These are phyloP conservation scores for Parazoanthus swiftii DNA, from an alignment of 92 coral and sea anemone genomes.

Conservation along the genomic window DNA sequence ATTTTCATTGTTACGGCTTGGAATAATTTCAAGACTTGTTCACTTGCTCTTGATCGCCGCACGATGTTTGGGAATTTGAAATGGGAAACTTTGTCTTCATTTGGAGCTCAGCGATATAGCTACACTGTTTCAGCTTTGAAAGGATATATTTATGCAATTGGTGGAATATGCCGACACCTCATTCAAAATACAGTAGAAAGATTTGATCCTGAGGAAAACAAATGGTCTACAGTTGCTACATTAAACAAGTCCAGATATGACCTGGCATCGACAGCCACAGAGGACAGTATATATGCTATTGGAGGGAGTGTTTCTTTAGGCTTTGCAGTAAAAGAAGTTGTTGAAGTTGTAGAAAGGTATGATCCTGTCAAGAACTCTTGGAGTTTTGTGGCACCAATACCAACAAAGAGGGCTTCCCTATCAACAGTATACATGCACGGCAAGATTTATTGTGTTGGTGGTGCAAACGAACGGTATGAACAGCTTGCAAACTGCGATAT, in stretches of 20 bases:
- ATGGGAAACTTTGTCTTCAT: neutral
- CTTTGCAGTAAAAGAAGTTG: neutral
- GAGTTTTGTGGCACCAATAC: slow-evolving; percentile 62
- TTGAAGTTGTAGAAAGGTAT: slow-evolving; percentile 55
- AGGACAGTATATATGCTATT: slow-evolving; percentile 23
- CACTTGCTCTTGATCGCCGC: neutral
- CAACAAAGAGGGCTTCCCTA: slow-evolving; percentile 53
- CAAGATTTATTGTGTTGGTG: slow-evolving; percentile 73
- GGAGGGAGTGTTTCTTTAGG: slow-evolving; percentile 11
- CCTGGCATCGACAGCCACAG: slow-evolving; percentile 5
- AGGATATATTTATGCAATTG: slow-evolving; percentile 28
- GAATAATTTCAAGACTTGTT: neutral
- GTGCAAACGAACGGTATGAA: slow-evolving; percentile 3
- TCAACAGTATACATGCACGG: slow-evolving; percentile 50
- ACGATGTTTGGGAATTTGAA: neutral
- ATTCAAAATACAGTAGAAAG: slow-evolving; percentile 12
- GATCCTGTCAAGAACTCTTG: slow-evolving; percentile 58
- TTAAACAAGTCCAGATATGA: slow-evolving; percentile 35
- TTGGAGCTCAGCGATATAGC: neutral
- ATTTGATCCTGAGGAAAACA: slow-evolving; percentile 10
- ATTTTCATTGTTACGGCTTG: neutral
- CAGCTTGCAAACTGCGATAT: slow-evolving; percentile 32
- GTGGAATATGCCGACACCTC: slow-evolving; percentile 24
- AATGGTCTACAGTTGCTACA: slow-evolving; percentile 13
- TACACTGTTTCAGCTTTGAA: slow-evolving; percentile 1